Percentiles rank a stretch among this genome's conserved stretches.
Conservation (phyloP, 2,888 invertebrate genomes). For the Amblyjoppa fuscipennis region DNA sequence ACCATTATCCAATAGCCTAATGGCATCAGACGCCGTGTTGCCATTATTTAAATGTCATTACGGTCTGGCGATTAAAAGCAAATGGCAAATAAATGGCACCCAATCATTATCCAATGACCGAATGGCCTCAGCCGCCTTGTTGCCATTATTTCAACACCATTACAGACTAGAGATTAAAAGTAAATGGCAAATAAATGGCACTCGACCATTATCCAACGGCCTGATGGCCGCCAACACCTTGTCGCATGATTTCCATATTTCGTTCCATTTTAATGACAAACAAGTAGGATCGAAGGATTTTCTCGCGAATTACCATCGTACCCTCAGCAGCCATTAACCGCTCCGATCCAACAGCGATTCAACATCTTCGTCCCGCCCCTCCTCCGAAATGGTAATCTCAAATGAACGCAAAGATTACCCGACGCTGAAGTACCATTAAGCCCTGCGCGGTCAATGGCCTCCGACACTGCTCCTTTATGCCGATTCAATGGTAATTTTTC, state of each 20-base stretch:
- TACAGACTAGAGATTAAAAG: no score
- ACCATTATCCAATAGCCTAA: no score
- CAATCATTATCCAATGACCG: no score
- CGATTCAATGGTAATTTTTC: conserved; percentile 18
- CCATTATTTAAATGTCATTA: no score
- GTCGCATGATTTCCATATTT: not conserved
- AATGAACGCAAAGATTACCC: conserved; percentile 1
- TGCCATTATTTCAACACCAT: no score
- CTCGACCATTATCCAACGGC: no score
- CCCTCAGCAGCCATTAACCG: not conserved
- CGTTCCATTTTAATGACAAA: not conserved
- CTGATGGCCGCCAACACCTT: not conserved
- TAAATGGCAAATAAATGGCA: no score
- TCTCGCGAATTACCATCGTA: not conserved
- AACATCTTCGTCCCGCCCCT: not conserved
- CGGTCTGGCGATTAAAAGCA: no score
- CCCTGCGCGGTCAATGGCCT: not conserved
- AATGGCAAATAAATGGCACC: no score
- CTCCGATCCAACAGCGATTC: not conserved
- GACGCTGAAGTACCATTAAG: conserved; percentile 2
- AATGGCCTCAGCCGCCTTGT: no score
- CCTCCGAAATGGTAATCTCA: not conserved
- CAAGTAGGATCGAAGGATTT: not conserved
- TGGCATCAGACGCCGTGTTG: no score
- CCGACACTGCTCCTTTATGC: not conserved